phyloP scores from a whole-genome alignment of 2,113 vertebrate genomes.

The Polyodon spathula region DNA sequence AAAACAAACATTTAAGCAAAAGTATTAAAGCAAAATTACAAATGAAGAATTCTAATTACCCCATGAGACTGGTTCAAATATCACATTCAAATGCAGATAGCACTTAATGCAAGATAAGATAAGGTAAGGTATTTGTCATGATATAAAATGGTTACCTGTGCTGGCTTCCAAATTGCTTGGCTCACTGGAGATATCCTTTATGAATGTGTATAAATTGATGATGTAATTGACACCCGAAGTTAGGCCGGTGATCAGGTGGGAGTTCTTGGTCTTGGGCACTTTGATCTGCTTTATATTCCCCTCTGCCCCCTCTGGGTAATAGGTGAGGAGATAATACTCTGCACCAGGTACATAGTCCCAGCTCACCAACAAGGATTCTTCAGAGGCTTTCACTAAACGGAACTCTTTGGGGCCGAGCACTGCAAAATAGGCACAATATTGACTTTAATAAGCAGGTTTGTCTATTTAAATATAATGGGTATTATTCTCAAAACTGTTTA shows the following conservation, averaged over 20 bases:
- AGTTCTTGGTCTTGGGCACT: constrained; percentile 58
- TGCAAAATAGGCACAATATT: constrained; percentile 24
- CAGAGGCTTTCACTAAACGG: constrained; percentile 56
- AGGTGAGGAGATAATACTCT: constrained; percentile 68
- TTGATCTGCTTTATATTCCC: constrained; percentile 38
- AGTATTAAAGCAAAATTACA: too few species aligned
- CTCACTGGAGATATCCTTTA: constrained; percentile 58
- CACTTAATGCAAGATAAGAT: too few species aligned
- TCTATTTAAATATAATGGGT: neutral
- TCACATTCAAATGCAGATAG: too few species aligned
- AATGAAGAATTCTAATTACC: too few species aligned
- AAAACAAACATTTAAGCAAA: too few species aligned
- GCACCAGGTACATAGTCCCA: constrained; percentile 62
- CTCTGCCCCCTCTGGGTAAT: constrained; percentile 54
- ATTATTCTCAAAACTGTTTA: neutral
- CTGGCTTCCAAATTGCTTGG: constrained; percentile 58
- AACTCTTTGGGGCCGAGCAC: constrained; percentile 62
- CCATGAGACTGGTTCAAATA: too few species aligned
- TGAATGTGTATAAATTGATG: constrained; percentile 54
- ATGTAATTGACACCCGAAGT: constrained; percentile 60
- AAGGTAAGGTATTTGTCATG: too few species aligned
- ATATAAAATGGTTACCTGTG: constrained; percentile 45
- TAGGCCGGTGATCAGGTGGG: constrained; percentile 58
- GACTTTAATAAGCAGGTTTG: neutral
- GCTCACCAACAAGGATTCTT: constrained; percentile 62